A percentile compares a stretch with the other conserved stretches of the same genome.
phyloP scores from a whole-genome alignment of 2,888 invertebrate genomes.

The Cecidostiba fungosa region DNA sequence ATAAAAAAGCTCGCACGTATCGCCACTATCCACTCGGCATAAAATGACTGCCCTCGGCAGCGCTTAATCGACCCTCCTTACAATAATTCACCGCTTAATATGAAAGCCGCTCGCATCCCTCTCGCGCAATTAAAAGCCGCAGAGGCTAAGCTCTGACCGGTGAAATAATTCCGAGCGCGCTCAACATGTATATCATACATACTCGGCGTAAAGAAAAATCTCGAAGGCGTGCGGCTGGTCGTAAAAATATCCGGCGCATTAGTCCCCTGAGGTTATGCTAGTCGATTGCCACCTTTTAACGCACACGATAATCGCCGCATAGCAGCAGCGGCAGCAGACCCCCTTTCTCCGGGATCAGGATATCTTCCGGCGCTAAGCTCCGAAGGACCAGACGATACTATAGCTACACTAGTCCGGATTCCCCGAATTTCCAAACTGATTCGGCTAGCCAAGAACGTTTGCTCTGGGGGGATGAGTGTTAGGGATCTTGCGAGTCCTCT shows the following conservation, averaged over 20 bases:
- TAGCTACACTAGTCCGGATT: slow-evolving; percentile 66
- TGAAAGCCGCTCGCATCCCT: background rate
- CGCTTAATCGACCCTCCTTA: slow-evolving; percentile 11
- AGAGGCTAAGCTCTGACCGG: background rate
- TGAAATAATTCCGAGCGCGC: background rate
- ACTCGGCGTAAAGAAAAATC: background rate
- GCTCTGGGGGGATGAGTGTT: background rate
- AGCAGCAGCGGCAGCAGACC: too few relatives aligned
- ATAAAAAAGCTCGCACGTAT: background rate
- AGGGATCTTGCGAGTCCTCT: slow-evolving; percentile 1
- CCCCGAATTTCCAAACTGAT: slow-evolving; percentile 73
- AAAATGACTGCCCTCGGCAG: background rate
- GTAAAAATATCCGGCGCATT: slow-evolving; percentile 29
- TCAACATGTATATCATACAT: background rate
- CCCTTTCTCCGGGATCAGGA: background rate
- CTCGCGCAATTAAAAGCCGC: slow-evolving; percentile 29
- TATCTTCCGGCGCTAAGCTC: slow-evolving; percentile 26
- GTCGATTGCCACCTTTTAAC: slow-evolving; percentile 45
- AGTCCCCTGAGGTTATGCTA: background rate
- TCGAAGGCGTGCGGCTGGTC: background rate
- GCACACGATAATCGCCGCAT: too few relatives aligned
- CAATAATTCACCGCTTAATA: slow-evolving; percentile 34
- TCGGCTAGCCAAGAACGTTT: slow-evolving; percentile 68
- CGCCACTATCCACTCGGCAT: background rate
- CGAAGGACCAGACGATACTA: slow-evolving; percentile 1